Percentiles rank a stretch among this genome's conserved stretches.
Conservation (phyloP, 2,888 invertebrate species). For the Teinopalpus imperialis region DNA sequence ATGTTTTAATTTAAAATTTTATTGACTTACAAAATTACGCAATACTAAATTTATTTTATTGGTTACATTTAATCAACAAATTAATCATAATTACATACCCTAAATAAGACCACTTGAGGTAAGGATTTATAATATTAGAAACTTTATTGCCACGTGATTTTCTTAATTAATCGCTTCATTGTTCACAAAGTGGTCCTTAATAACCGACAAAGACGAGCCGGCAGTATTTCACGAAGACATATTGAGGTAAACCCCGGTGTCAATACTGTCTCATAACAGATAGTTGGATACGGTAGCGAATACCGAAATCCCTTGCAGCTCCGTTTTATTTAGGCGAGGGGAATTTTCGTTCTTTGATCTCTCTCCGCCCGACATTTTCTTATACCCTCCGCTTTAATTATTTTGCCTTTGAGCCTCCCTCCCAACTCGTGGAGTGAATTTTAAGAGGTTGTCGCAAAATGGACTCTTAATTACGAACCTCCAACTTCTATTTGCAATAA, state of each 20-base stretch:
- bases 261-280: conserved; percentile 26
- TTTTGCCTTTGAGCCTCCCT: conserved; percentile 73
- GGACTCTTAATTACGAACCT: conserved; percentile 73
- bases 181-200: conserved; percentile 4
- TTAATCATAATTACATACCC: too few relatives aligned
- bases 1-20: too few relatives aligned
- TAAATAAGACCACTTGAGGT: too few relatives aligned
- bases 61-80: too few relatives aligned
- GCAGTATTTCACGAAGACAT: conserved; percentile 7
- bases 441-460: conserved; percentile 77
- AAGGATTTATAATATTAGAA: too few relatives aligned
- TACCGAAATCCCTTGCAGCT: conserved; percentile 53
- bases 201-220: background rate
- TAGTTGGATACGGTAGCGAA: conserved; percentile 37
- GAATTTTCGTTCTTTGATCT: conserved; percentile 72
- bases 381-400: conserved; percentile 75
- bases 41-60: too few relatives aligned
- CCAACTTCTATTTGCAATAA: conserved; percentile 71
- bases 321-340: conserved; percentile 65
- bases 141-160: too few relatives aligned
- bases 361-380: conserved; percentile 66
- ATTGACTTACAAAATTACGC: too few relatives aligned
- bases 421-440: conserved; percentile 67
- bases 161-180: background rate
- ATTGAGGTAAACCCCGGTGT: conserved; percentile 12